Evolutionary conservation across 2,888 invertebrate genomes (phyloP), one percentile per base, ranked within the genome.

Genomic region (Eumerus sabulonum): DNA sequence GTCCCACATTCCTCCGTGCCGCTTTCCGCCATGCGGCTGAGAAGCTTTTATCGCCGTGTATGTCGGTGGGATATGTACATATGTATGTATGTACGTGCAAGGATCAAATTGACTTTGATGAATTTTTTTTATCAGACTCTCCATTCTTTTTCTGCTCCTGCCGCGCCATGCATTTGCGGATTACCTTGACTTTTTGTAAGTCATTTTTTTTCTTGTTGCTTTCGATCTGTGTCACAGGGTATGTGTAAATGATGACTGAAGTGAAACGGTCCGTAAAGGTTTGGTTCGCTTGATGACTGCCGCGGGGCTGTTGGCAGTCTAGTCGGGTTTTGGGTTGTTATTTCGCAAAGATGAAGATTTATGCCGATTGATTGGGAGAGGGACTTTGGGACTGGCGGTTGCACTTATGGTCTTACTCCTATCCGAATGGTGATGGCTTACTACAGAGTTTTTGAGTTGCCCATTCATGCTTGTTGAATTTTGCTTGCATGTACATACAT

Each of bases 21-120:
- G 38, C 12, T 42, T 42, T 47, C 7, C 5, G 11, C 36, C 42
- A 35, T 42, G 18, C 59, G 48, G 44, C 16, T 67, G 40, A 27
- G 36, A 74, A 38, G 42, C 59, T 56, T 60, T 67, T 56, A 50
- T 67, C 13, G 48, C 2, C 35, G 16, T 14, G 35, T 35, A 7
- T 27, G 27, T 40, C n/a, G 13, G 35, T 47, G 18, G 59, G 59
- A 27, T 51, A 54, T 64, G 59, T n/a, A n/a, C n/a, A n/a, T n/a
- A n/a, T n/a, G n/a, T n/a, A n/a, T n/a, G n/a, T n/a, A n/a, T n/a
- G n/a, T n/a, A n/a, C n/a, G n/a, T 51, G 59, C 54, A 56, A 40
- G 56, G 60, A 62, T 50, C 44, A 44, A 74, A 62, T 60, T 67
- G 73, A 67, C 73, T 67, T 68, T 74, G 67, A 68, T 62, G 56